These are phyloP conservation scores for Caenorhabditis sp. DNA, from an alignment of 2,888 invertebrate genomes.

Conservation along the genomic window DNA sequence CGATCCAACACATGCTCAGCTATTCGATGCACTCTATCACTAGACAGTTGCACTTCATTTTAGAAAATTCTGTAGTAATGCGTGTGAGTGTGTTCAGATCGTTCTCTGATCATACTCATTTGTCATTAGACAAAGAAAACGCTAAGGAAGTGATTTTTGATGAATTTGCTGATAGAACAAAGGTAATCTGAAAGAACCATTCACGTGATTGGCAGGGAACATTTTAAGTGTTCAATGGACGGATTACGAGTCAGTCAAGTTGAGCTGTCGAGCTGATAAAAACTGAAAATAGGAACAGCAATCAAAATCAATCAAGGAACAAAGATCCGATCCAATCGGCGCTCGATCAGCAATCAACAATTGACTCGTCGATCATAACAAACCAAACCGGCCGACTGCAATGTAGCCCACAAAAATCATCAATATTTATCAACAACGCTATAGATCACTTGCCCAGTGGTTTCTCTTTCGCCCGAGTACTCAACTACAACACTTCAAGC, in stretches of 20 bases:
- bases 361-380: slow-evolving; percentile 34
- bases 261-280: not conserved
- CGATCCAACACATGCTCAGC: slow-evolving; percentile 9
- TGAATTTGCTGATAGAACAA: slow-evolving; percentile 20
- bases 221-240: slow-evolving; percentile 23
- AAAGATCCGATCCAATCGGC: not conserved
- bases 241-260: not conserved
- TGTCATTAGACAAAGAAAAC: not conserved
- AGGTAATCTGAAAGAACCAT: slow-evolving; percentile 1
- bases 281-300: not conserved
- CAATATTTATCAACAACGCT: slow-evolving; percentile 43
- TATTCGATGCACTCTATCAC: slow-evolving; percentile 17
- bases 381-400: slow-evolving; percentile 28
- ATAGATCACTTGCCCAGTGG: slow-evolving; percentile 26
- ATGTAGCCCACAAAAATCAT: slow-evolving; percentile 23
- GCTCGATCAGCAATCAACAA: slow-evolving; percentile 11
- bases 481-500: slow-evolving; percentile 21
- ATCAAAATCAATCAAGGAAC: not conserved
- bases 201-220: slow-evolving; percentile 28
- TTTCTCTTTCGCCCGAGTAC: slow-evolving; percentile 12
- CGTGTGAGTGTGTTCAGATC: slow-evolving; percentile 14
- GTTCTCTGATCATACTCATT: slow-evolving; percentile 40
- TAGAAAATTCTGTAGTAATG: slow-evolving; percentile 11
- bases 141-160: not conserved
- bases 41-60: slow-evolving; percentile 27